Percentiles rank a stretch among this genome's conserved stretches.
Evolutionary conservation across 2,113 vertebrate genomes (phyloP).

Genomic region (Hemichromis elongatus): DNA sequence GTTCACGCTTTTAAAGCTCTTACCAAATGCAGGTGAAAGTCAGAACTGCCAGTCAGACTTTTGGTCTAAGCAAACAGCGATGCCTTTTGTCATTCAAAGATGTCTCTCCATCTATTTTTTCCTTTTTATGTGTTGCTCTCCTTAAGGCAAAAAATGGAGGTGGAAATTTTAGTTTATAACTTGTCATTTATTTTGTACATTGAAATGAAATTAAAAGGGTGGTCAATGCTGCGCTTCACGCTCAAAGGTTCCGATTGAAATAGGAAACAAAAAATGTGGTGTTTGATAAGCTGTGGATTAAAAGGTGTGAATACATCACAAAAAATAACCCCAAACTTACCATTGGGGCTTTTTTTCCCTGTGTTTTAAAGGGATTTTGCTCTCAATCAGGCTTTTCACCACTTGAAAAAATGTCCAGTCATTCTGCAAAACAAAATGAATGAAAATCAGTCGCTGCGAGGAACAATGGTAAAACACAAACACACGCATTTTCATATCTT

Average conservation of each 20-base stretch:
- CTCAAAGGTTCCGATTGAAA: background rate
- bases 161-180: background rate
- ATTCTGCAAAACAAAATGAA: background rate
- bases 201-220: background rate
- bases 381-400: background rate
- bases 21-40: background rate
- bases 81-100: conserved; percentile 45
- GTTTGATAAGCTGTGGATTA: background rate
- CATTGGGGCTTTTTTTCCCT: rapidly evolving
- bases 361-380: background rate
- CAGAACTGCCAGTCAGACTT: conserved; percentile 18
- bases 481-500: background rate
- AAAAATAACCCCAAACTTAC: background rate
- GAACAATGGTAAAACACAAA: background rate
- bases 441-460: background rate
- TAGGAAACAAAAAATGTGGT: background rate
- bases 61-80: conserved; percentile 21
- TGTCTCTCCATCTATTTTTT: background rate
- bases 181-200: background rate
- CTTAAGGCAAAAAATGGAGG: background rate
- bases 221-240: background rate
- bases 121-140: background rate
- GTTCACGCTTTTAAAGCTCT: background rate
- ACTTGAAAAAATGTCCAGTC: background rate
- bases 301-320: background rate